Conservation (phyloP, 2,113 vertebrate species). For the Hiodon alosoides region DNA sequence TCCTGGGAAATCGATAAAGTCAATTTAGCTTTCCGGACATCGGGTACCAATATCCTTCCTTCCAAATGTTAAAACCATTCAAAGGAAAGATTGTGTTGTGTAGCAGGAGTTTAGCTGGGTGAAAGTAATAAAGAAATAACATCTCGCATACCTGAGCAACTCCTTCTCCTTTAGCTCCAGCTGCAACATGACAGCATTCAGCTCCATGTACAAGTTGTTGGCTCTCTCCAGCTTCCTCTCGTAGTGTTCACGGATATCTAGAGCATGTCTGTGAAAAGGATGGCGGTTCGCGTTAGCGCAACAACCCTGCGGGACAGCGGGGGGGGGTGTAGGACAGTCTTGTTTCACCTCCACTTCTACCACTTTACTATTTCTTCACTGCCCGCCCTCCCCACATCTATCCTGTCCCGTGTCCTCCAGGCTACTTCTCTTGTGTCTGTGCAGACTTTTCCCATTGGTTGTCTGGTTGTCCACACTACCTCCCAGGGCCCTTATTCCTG, state of each 20-base stretch:
- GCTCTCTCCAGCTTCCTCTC: constrained; percentile 91
- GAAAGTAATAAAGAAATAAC: too few species aligned
- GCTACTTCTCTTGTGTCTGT: background rate
- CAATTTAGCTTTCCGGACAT: background rate
- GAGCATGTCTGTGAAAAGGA: constrained; percentile 71
- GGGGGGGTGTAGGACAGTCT: background rate
- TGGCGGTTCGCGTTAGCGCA: too few species aligned
- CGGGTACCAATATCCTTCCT: background rate
- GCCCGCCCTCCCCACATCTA: background rate
- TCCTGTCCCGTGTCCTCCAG: background rate
- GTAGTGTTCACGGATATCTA: constrained; percentile 95
- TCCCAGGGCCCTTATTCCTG: constrained; percentile 12
- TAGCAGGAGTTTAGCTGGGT: too few species aligned
- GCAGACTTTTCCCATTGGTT: background rate
- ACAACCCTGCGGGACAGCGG: constrained; percentile 8
- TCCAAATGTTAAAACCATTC: background rate
- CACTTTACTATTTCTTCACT: background rate
- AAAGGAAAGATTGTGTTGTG: background rate
- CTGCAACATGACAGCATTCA: constrained; percentile 92
- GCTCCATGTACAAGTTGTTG: constrained; percentile 97
- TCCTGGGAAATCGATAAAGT: constrained; percentile 53
- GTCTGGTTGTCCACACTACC: background rate
- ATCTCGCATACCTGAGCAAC: constrained; percentile 70
- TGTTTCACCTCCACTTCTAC: background rate
- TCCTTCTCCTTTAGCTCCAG: constrained; percentile 94